Evolutionary conservation across 2,797 vertebrate genomes (phyloP), one percentile per base, ranked within the genome.

Genomic region (Peromyscus nudipes): DNA sequence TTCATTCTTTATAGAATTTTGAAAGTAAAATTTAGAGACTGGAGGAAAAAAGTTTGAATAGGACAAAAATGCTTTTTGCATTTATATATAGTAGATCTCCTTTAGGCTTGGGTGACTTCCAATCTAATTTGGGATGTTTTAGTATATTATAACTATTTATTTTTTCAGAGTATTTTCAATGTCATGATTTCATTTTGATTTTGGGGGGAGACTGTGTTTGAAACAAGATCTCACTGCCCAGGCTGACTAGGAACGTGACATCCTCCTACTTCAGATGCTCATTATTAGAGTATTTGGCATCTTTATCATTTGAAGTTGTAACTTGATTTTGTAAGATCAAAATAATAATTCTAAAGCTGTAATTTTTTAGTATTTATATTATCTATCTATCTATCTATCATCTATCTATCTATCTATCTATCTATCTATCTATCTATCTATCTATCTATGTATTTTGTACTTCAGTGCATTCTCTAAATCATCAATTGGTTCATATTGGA

Each of bases 11-110:
- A 34, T 60, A n/a, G 12, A 89, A 89, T 96, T 93, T 93, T 82
- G 49, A 86, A 23, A 75, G 25, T 96, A 80, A 94, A 90, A 95
- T 96, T 75, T 94, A 90, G 14, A 29, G 62, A n/a, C 57, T 95
- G 19, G 82, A 92, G 43, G 37, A 89, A 95, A 55, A 97, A 49
- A 29, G 25, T 88, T 96, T 27, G 69, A 23, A 64, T 71, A 84
- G 13, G 80, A 77, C 29, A 52, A 14, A 94, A 82, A 4, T 34
- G 0, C 29, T 69, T 40, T 80, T 73, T 89, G 91, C 62, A 12
- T 64, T 69, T 84, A 23, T 94, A 73, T 86, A 60, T 91, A 76
- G 40, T 27, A 43, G 1, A 29, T 96, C 79, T 93, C 10, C 3
- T 92, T 87, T 55, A 95, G 49, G 14, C 23, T 76, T 90, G 2